Percentiles rank a stretch among this genome's conserved stretches.
Evolutionary conservation across 2,113 vertebrate species (phyloP).

Genomic region (Prietella phreatophila): DNA sequence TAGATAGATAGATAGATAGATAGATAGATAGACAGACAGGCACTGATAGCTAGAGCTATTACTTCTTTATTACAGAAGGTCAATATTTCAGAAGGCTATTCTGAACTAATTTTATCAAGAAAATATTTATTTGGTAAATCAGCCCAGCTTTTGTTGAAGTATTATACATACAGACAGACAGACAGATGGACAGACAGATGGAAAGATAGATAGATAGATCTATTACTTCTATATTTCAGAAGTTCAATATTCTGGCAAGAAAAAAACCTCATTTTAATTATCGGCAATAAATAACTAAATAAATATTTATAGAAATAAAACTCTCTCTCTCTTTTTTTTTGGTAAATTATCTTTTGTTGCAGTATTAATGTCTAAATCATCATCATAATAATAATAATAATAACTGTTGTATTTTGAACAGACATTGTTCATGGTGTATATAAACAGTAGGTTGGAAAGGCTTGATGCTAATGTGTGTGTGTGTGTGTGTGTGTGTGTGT

Average conservation of each 20-base stretch:
- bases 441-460: not conserved
- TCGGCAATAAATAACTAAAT: not conserved
- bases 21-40: not conserved
- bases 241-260: too few species aligned
- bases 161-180: not conserved
- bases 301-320: not conserved
- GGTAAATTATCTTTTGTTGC: not conserved
- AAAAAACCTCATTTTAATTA: not conserved
- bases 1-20: not conserved
- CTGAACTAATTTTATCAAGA: not conserved
- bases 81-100: not conserved
- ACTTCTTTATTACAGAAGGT: not conserved
- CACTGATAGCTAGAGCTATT: not conserved
- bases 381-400: not conserved
- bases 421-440: too few species aligned
- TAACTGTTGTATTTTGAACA: not conserved
- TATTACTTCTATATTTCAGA: too few species aligned
- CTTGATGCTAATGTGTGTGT: not conserved
- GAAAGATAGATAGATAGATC: not conserved
- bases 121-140: too few species aligned
- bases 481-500: not conserved
- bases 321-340: too few species aligned
- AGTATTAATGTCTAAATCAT: not conserved
- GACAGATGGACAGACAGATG: not conserved
- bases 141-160: too few species aligned